Evolutionary conservation across 1,140 invertebrate genomes (phyloP).

Genomic region (Phenacoccus solenopsis): DNA sequence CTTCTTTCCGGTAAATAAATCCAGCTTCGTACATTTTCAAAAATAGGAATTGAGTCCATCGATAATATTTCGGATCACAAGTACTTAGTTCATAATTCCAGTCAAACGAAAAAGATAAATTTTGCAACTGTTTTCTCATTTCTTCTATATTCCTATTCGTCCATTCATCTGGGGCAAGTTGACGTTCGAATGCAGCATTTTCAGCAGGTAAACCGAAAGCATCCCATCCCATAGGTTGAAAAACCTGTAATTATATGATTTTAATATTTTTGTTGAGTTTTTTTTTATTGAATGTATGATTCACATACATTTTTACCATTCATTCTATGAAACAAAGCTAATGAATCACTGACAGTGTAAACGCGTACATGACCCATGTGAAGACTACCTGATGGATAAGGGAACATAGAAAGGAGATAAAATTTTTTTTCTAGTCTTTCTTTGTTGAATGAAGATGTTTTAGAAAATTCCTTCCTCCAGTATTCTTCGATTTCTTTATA

Average conservation of each 20-base stretch:
- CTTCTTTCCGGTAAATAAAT: slow-evolving; percentile 78
- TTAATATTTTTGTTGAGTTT: not conserved
- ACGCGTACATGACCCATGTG: slow-evolving; percentile 98
- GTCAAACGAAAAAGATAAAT: slow-evolving; percentile 80
- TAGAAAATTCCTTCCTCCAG: slow-evolving; percentile 48
- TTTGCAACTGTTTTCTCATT: slow-evolving; percentile 78
- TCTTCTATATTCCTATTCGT: slow-evolving; percentile 74
- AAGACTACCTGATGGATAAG: slow-evolving; percentile 91
- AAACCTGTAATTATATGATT: slow-evolving; percentile 40
- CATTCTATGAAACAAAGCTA: slow-evolving; percentile 77
- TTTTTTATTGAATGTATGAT: slow-evolving; percentile 21
- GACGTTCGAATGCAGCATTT: slow-evolving; percentile 87
- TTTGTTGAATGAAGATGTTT: slow-evolving; percentile 31
- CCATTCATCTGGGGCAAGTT: slow-evolving; percentile 69
- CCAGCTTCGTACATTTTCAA: slow-evolving; percentile 74
- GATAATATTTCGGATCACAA: slow-evolving; percentile 66
- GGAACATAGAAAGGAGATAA: slow-evolving; percentile 97
- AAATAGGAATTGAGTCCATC: slow-evolving; percentile 95
- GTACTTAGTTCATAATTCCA: slow-evolving; percentile 80
- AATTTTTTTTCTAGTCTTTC: slow-evolving; percentile 39
- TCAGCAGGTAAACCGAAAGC: slow-evolving; percentile 98
- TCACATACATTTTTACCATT: slow-evolving; percentile 57
- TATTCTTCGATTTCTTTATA: slow-evolving; percentile 55
- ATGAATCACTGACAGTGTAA: slow-evolving; percentile 86
- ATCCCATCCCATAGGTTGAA: slow-evolving; percentile 99